Conservation (phyloP, 2,113 vertebrate species). For the Calonectris borealis region DNA sequence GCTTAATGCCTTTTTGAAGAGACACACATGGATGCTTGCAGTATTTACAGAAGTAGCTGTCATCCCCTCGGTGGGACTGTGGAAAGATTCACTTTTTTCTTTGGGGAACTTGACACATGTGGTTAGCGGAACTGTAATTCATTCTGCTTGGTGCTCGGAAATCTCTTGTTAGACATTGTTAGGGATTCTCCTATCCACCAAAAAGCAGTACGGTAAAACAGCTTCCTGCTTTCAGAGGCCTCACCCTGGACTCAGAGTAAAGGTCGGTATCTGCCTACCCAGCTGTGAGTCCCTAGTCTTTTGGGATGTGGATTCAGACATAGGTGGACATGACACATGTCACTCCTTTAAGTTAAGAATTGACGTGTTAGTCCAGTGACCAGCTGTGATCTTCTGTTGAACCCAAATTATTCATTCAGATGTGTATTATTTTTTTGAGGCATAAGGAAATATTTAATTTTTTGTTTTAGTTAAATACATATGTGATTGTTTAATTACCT, state of each 20-base stretch:
- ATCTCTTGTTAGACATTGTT: background rate
- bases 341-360: background rate
- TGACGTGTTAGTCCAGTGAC: background rate
- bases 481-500: background rate
- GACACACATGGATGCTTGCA: background rate
- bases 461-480: background rate
- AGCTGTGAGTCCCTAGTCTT: background rate
- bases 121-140: background rate
- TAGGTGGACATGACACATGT: background rate
- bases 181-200: background rate
- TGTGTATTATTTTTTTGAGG: background rate
- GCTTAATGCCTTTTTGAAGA: background rate
- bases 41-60: slow-evolving; percentile 5
- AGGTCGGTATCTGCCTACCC: background rate
- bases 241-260: background rate
- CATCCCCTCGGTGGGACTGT: background rate
- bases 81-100: background rate
- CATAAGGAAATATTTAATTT: background rate
- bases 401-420: background rate
- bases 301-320: background rate
- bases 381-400: background rate
- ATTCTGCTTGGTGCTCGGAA: background rate
- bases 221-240: background rate
- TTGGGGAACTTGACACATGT: background rate
- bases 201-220: background rate